A percentile compares a stretch with the other conserved stretches of the same genome.
These are phyloP conservation scores for Rhimphoctona megacephalus DNA, from an alignment of 2,888 invertebrate species.

Conservation along the genomic window DNA sequence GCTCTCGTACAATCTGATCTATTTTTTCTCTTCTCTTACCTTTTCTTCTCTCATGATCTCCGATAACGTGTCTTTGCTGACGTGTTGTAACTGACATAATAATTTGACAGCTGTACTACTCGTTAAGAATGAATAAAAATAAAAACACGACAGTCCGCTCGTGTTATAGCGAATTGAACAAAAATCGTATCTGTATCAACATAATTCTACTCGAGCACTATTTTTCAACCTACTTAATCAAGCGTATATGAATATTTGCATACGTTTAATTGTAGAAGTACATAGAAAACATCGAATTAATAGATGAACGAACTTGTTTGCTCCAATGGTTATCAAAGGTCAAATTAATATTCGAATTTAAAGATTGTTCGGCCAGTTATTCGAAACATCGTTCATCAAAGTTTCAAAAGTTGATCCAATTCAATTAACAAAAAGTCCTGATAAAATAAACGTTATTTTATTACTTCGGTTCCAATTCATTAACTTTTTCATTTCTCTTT, in stretches of 20 bases:
- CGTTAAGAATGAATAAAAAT: constrained; percentile 25
- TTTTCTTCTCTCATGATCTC: constrained; percentile 35
- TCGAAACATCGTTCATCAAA: too few relatives aligned
- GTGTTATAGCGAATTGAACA: constrained; percentile 21
- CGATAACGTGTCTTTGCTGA: constrained; percentile 47
- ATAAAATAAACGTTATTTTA: too few relatives aligned
- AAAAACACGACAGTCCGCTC: constrained; percentile 42
- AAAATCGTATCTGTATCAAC: constrained; percentile 21
- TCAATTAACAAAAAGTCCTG: too few relatives aligned
- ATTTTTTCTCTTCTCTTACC: constrained; percentile 20
- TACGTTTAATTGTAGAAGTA: background rate
- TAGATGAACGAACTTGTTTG: background rate
- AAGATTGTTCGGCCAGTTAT: too few relatives aligned
- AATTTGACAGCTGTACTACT: constrained; percentile 57
- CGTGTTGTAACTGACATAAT: constrained; percentile 58
- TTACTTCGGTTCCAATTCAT: too few relatives aligned
- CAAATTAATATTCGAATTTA: too few relatives aligned
- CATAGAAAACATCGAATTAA: background rate
- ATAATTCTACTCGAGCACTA: background rate
- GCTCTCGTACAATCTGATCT: constrained; percentile 8
- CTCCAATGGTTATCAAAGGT: background rate
- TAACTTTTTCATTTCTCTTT: too few relatives aligned
- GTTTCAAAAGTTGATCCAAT: too few relatives aligned
- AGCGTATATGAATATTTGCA: background rate
- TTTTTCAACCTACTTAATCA: background rate